phyloP scores from a whole-genome alignment of 2,888 invertebrate species.

The Agrilus biguttatus region DNA sequence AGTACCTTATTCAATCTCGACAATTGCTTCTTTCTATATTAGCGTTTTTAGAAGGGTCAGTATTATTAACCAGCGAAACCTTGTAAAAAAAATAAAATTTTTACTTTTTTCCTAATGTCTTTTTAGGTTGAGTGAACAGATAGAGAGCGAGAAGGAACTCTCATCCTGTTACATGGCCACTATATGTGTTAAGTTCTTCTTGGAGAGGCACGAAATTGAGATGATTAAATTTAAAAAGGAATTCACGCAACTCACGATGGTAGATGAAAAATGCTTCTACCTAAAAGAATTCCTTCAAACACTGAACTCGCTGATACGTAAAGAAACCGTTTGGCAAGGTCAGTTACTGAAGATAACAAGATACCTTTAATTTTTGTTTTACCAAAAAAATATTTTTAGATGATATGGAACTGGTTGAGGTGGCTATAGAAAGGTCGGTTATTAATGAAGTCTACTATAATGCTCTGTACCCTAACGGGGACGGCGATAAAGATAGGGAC shows the following conservation, averaged over 20 bases:
- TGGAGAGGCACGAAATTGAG: constrained; percentile 60
- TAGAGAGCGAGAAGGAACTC: constrained; percentile 54
- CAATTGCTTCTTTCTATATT: constrained; percentile 64
- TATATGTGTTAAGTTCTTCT: constrained; percentile 65
- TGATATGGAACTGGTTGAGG: constrained; percentile 52
- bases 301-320: constrained; percentile 53
- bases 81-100: too few relatives aligned
- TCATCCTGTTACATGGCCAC: constrained; percentile 59
- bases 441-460: constrained; percentile 83
- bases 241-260: constrained; percentile 62
- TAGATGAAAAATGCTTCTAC: constrained; percentile 85
- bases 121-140: constrained; percentile 39
- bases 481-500: constrained; percentile 85
- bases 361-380: constrained; percentile 2
- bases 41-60: constrained; percentile 53
- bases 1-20: constrained; percentile 67
- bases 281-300: constrained; percentile 68
- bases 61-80: constrained; percentile 3
- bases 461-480: constrained; percentile 93
- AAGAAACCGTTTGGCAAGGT: constrained; percentile 61
- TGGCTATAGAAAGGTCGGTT: constrained; percentile 80
- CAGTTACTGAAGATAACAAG: constrained; percentile 13
- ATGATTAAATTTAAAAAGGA: constrained; percentile 65
- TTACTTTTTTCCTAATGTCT: not conserved
- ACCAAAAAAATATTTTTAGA: not conserved